A percentile compares a stretch with the other conserved stretches of the same genome.
phyloP scores from a whole-genome alignment of 2,888 invertebrate genomes.

The Acleris holmiana region DNA sequence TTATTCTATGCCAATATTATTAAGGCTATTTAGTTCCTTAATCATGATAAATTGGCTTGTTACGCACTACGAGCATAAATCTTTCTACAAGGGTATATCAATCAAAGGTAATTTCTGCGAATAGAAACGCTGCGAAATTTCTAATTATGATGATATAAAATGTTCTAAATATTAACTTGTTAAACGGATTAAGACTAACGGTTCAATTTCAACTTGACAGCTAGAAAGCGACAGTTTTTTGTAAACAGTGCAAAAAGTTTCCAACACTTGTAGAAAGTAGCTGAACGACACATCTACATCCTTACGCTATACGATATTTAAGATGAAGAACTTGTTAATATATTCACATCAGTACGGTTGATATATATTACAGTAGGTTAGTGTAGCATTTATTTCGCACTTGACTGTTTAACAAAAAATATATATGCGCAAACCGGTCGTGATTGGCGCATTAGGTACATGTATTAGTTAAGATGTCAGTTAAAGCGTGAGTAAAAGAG shows the following conservation, averaged over 20 bases:
- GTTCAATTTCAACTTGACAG: conserved; percentile 1
- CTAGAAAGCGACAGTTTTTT: conserved; percentile 15
- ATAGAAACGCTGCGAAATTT: background rate
- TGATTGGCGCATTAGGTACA: background rate
- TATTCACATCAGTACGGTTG: conserved; percentile 2
- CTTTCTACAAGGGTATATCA: conserved; percentile 13
- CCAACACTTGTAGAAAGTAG: conserved; percentile 27
- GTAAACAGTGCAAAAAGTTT: conserved; percentile 11
- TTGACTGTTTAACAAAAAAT: conserved; percentile 23
- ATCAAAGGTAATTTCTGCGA: conserved; percentile 4
- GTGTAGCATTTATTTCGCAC: conserved; percentile 18
- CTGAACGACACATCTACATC: conserved; percentile 25
- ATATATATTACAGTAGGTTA: conserved; percentile 26
- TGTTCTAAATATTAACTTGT: background rate
- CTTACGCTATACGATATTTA: conserved; percentile 16
- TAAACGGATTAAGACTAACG: background rate
- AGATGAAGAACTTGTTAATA: conserved; percentile 5
- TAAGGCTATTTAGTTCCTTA: conserved; percentile 28
- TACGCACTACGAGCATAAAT: conserved; percentile 6
- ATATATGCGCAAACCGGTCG: conserved; percentile 10
- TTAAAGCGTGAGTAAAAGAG: conserved; percentile 3
- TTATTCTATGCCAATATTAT: background rate
- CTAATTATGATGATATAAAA: background rate
- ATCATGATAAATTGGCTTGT: conserved; percentile 19
- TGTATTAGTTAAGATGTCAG: conserved; percentile 13